Evolutionary conservation across 2,888 invertebrate genomes (phyloP), one percentile per base, ranked within the genome.

Genomic region (Ellobium chinense): DNA sequence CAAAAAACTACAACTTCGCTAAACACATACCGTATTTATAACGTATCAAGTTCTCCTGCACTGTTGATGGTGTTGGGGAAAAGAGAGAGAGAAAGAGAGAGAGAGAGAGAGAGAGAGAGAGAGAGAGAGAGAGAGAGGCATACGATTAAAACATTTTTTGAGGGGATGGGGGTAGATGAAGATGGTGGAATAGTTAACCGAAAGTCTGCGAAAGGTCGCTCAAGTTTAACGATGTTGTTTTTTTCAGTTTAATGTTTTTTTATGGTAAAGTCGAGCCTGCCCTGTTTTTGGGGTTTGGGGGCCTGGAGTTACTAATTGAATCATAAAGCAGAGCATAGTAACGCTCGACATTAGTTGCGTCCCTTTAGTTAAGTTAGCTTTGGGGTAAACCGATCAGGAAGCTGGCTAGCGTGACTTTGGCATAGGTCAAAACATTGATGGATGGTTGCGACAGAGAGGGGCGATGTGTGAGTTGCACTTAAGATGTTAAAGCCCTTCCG

Each of bases 401-500:
- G 72, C 36, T 72, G 72, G 37, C 36, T 72, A 58, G 37, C 36
- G 60, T 34, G 18, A 18, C 37, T 36, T 24, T 72, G 5, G 56
- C 34, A 37, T 56, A 37, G 24, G 58, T 37, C 72, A 72, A 18
- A 69, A 1, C 9, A 46, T 34, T 72, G 60, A 72, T 72, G 12
- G 72, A 72, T 72, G 54, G 58, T 24, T 24, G 9, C 46, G 36
- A 24, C 54, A 31, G 18, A 5, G 34, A 60, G 2, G 1, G 54
- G 21, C 12, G 1, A 14, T 27, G 58, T n/a, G 1, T 72, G 34
- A 60, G n/a, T 58, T 72, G 58, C 4, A 36, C 72, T 72, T 60
- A 72, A 72, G 60, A 72, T 72, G 34, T 72, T 36, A 46, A 46
- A n/a, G n/a, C n/a, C n/a, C n/a, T n/a, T n/a, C n/a, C n/a, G n/a